phyloP scores from a whole-genome alignment of 2,797 vertebrate genomes.

The Amblyopsis hoosieri region DNA sequence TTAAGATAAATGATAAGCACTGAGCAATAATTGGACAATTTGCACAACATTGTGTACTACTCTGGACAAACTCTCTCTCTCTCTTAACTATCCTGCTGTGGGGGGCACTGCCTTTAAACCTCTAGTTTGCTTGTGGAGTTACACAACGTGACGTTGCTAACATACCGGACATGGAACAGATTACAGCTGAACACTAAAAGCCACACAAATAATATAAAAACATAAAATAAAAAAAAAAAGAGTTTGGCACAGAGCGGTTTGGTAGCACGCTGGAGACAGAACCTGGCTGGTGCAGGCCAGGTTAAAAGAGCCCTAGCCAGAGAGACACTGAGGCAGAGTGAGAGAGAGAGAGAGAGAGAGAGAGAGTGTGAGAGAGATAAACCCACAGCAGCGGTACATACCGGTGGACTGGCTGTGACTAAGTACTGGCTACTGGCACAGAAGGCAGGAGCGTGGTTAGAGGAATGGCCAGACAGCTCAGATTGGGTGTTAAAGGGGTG shows the following conservation, averaged over 20 bases:
- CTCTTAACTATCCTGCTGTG: too few species aligned
- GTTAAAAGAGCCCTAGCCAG: conserved; percentile 36
- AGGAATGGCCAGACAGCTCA: conserved; percentile 21
- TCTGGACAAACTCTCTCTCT: neutral
- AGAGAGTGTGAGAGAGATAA: conserved; percentile 21
- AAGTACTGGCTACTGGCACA: conserved; percentile 61
- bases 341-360: conserved; percentile 3
- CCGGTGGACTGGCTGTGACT: conserved; percentile 60
- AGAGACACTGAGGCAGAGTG: conserved; percentile 3
- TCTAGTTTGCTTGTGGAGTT: conserved; percentile 34
- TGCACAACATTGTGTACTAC: too few species aligned
- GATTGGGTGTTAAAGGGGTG: conserved; percentile 23
- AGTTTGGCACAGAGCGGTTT: too few species aligned
- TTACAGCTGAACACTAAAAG: conserved; percentile 64
- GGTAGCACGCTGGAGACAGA: too few species aligned
- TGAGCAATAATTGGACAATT: conserved; percentile 3
- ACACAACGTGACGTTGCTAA: conserved; percentile 57
- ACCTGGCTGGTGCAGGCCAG: conserved; percentile 18
- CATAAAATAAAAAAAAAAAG: conserved; percentile 15
- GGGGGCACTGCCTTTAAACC: conserved; percentile 31
- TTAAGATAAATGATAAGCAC: conserved; percentile 6
- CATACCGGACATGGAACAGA: conserved; percentile 64
- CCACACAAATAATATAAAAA: conserved; percentile 22
- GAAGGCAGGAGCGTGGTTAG: conserved; percentile 53
- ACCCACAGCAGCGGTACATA: conserved; percentile 47